Conservation (phyloP, 2,113 vertebrate genomes). For the Lasiurus borealis region DNA sequence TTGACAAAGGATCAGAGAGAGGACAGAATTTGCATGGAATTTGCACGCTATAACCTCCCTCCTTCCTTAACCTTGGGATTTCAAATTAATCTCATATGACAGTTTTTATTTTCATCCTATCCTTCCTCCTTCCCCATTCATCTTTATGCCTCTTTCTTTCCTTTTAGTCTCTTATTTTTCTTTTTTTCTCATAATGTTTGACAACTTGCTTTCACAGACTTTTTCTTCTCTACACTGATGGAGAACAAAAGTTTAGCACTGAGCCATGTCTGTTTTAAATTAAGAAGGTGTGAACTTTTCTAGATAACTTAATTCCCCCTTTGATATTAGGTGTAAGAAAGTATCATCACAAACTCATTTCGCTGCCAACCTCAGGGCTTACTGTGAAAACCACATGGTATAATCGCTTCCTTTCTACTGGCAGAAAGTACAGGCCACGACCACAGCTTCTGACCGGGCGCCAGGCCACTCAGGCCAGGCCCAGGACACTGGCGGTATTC, state of each 20-base stretch:
- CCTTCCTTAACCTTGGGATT: neutral
- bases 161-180: neutral
- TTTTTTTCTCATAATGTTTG: conserved; percentile 1
- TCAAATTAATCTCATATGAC: neutral
- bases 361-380: neutral
- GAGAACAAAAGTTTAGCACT: neutral
- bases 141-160: neutral
- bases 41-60: neutral
- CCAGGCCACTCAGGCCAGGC: neutral
- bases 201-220: neutral
- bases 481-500: neutral
- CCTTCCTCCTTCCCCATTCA: neutral
- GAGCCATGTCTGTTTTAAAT: neutral
- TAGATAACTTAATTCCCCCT: neutral
- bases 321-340: neutral
- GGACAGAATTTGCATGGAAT: neutral
- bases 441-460: neutral
- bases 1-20: neutral
- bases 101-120: neutral
- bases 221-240: neutral
- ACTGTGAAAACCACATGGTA: neutral
- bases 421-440: neutral
- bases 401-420: neutral
- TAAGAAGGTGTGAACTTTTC: neutral
- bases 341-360: neutral